A percentile compares a stretch with the other conserved stretches of the same genome.
These are phyloP conservation scores for Brachyhypopomus gauderio DNA, from an alignment of 2,113 vertebrate species.

Conservation along the genomic window DNA sequence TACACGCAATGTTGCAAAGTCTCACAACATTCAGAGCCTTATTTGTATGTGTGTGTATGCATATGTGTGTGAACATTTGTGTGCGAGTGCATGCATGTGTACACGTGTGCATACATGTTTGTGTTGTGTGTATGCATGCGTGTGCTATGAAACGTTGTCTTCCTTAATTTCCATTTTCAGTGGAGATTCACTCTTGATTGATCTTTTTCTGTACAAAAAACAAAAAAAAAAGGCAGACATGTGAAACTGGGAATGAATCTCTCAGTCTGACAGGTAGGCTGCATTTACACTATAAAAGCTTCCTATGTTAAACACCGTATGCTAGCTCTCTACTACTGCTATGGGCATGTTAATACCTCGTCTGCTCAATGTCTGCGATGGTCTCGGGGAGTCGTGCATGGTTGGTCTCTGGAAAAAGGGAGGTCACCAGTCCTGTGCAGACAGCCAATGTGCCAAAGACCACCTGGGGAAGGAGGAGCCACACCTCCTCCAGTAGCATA, in stretches of 20 bases:
- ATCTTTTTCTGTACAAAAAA: slow-evolving; percentile 31
- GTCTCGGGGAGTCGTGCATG: slow-evolving; percentile 75
- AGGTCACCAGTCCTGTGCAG: slow-evolving; percentile 67
- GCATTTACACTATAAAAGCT: too few species aligned
- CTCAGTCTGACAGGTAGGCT: too few species aligned
- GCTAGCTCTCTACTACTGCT: neutral
- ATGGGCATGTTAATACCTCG: slow-evolving; percentile 64
- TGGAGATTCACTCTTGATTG: slow-evolving; percentile 11
- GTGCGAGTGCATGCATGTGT: too few species aligned
- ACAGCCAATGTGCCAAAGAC: slow-evolving; percentile 71
- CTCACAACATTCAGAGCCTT: too few species aligned
- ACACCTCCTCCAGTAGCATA: slow-evolving; percentile 77
- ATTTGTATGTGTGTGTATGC: neutral
- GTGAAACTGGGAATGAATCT: neutral
- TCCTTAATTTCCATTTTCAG: slow-evolving; percentile 13
- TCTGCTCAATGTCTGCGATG: slow-evolving; percentile 80
- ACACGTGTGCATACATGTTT: neutral
- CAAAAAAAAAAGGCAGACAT: neutral
- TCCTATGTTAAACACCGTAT: too few species aligned
- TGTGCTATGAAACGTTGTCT: neutral
- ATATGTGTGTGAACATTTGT: neutral
- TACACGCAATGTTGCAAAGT: too few species aligned
- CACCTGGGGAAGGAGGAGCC: slow-evolving; percentile 74
- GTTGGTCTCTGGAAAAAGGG: slow-evolving; percentile 80
- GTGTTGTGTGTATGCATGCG: neutral